These are phyloP conservation scores for Lithosia quadra DNA, from an alignment of 2,888 invertebrate species.

Conservation along the genomic window DNA sequence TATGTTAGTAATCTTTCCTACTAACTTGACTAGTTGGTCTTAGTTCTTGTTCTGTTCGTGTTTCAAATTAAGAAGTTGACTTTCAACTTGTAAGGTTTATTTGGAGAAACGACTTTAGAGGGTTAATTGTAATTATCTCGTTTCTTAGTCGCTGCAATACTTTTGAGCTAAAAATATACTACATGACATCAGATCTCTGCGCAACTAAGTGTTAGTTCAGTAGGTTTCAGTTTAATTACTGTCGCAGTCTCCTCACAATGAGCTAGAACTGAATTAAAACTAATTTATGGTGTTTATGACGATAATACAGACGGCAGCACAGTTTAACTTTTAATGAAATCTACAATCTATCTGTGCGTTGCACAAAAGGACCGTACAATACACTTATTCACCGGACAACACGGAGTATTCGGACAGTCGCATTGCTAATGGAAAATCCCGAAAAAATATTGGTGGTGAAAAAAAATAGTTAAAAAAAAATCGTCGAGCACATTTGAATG, in stretches of 20 bases:
- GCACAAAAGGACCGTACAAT: constrained; percentile 63
- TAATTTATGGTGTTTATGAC: constrained; percentile 35
- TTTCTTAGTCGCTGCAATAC: constrained; percentile 13
- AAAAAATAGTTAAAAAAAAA: constrained; percentile 79
- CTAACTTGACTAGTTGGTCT: constrained; percentile 34
- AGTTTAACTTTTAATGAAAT: constrained; percentile 70
- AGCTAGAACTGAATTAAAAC: constrained; percentile 35
- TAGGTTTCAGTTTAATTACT: constrained; percentile 22
- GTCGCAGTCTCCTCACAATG: constrained; percentile 33
- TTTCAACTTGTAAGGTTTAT: constrained; percentile 23
- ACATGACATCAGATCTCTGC: constrained; percentile 20
- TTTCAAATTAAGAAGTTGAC: constrained; percentile 14
- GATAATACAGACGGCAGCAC: constrained; percentile 33
- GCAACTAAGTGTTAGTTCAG: constrained; percentile 23
- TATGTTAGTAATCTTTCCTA: constrained; percentile 43
- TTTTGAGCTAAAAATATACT: constrained; percentile 19
- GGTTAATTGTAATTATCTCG: constrained; percentile 10
- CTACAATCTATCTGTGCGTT: constrained; percentile 55
- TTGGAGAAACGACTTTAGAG: constrained; percentile 1
- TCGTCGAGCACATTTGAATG: constrained; percentile 84
- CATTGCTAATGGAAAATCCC: constrained; percentile 84
- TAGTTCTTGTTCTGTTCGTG: constrained; percentile 29
- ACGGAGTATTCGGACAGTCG: constrained; percentile 74
- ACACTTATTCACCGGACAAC: constrained; percentile 69
- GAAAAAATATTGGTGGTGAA: constrained; percentile 81